These are phyloP conservation scores for Bubo scandiacus DNA, from an alignment of 2,113 vertebrate species.

Conservation along the genomic window DNA sequence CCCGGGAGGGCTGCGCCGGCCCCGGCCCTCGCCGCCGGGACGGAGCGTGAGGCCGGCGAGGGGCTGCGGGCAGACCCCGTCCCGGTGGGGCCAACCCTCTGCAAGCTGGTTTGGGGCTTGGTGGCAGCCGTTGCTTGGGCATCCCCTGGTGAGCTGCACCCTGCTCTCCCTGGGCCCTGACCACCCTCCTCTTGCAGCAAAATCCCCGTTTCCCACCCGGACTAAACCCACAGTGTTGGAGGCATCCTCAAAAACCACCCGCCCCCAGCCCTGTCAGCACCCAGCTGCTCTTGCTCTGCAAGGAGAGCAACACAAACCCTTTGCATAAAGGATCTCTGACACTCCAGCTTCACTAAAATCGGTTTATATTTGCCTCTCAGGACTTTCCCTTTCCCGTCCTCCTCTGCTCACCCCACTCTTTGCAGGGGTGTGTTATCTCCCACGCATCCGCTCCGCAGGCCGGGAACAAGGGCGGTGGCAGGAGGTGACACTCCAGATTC, in stretches of 20 bases:
- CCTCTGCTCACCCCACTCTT: neutral
- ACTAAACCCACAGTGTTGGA: fast-evolving
- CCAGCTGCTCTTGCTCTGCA: neutral
- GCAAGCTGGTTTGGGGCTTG: neutral
- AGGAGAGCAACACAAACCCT: fast-evolving
- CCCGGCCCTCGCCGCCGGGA: fast-evolving
- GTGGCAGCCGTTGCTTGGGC: neutral
- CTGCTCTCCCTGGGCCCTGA: fast-evolving
- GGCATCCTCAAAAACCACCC: neutral
- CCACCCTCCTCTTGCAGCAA: neutral
- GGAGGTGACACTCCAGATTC: neutral
- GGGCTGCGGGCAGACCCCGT: fast-evolving
- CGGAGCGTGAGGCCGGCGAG: fast-evolving
- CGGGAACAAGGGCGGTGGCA: neutral
- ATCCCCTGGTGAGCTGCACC: fast-evolving
- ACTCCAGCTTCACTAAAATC: neutral
- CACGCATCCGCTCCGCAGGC: neutral
- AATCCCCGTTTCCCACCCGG: fast-evolving
- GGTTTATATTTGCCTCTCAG: neutral
- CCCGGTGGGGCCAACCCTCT: neutral
- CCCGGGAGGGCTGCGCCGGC: neutral
- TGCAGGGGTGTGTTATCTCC: neutral
- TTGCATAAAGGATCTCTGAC: fast-evolving
- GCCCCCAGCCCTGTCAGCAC: fast-evolving
- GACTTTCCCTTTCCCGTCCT: neutral